Evolutionary conservation across 2,797 vertebrate genomes (phyloP).

Genomic region (Eremophila alpestris): DNA sequence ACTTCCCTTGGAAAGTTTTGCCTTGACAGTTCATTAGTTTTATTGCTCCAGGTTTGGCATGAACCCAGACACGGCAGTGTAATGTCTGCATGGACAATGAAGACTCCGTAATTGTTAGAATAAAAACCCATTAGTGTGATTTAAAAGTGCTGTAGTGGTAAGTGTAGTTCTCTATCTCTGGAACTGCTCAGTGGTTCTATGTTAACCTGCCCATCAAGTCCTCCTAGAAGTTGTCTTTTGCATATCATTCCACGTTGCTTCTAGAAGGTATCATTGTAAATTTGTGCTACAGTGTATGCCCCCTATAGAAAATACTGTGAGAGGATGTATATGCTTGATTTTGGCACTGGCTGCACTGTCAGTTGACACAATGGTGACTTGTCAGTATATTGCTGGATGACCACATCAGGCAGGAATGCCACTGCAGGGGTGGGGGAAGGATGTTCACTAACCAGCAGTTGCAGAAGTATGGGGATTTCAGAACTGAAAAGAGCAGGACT

Average conservation of each 20-base stretch:
- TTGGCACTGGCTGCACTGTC: not conserved
- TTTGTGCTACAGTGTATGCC: not conserved
- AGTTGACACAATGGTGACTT: not conserved
- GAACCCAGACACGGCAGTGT: not conserved
- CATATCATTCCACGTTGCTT: not conserved
- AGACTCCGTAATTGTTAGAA: not conserved
- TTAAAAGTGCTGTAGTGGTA: not conserved
- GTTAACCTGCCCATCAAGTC: not conserved
- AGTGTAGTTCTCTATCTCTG: not conserved
- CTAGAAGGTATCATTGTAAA: not conserved
- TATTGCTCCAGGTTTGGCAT: slow-evolving; percentile 8
- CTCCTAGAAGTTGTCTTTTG: not conserved
- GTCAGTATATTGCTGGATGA: not conserved
- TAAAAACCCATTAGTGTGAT: not conserved
- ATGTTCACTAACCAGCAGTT: not conserved
- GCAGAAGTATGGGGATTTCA: not conserved
- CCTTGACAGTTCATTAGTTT: slow-evolving; percentile 38
- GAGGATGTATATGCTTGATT: not conserved
- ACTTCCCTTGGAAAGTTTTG: slow-evolving; percentile 28
- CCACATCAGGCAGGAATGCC: not conserved
- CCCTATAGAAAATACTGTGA: not conserved
- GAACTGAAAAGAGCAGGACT: not conserved
- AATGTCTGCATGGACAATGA: slow-evolving; percentile 1
- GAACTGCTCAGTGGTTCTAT: not conserved
- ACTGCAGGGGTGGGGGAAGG: not conserved